Base-by-base conservation (phyloP, 2,888 invertebrate species). In the Synanthedon formicaeformis region DNA sequence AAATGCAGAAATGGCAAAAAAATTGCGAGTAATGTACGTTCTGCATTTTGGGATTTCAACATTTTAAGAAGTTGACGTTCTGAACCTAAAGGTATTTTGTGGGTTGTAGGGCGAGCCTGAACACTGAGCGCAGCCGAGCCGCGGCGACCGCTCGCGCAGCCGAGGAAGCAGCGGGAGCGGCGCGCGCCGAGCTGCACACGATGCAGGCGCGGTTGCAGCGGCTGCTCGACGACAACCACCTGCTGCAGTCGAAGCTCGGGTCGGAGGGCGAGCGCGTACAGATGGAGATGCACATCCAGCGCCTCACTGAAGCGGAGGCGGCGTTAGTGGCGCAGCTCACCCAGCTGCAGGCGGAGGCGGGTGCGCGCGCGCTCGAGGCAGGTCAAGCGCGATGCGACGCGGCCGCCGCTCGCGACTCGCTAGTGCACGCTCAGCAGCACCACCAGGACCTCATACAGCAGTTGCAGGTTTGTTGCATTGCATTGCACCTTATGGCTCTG, bases 131-230 rank as follows among this genome's bases (percentile, higher is more conserved):
- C n/a, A 79, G 89, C 0, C 90, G 91, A 52, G 69, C 88, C 13
- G 71, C 80, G 10, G 77, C 88, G 27, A 81, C 84, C 51, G 84
- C 88, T 54, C 86, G 90, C 51, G 88, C 89, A 62, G 82, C 88
- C 48, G 90, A 92, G 59, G 92, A 92, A 57, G 82, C 90, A 56
- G 71, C 87, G 57, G 73, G 71, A 56, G 64, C 78, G 53, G 88
- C 89, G 61, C 85, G 89, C 52, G 87, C 90, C 8, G 94, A 94
- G 67, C 67, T 90, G 51, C 91, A 91, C 69, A 88, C 91, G 13
- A 78, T 91, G 52, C 90, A 91, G 63, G 81, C 89, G 27, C 85
- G 91, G 0, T 82, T 92, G 73, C 90, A 91, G 72, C 91, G 92
- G 27, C 81, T 90, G 57, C 75, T 84, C 16, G 89, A 89, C 11